Conservation (phyloP, 2,888 invertebrate species). For the Neria commutata region DNA sequence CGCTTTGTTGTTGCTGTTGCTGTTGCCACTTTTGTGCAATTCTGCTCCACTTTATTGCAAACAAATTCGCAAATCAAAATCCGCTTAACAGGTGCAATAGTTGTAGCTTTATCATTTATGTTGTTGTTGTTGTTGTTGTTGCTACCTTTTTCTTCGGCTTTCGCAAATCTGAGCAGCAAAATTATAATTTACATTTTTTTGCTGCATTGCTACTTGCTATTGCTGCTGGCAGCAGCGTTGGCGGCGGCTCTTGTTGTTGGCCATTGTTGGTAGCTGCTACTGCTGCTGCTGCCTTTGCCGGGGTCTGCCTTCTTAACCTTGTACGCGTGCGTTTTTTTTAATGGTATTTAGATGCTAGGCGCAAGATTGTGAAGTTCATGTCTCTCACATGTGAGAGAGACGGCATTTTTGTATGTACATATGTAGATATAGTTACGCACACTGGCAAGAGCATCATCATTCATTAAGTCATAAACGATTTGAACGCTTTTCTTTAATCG, state of each 20-base stretch:
- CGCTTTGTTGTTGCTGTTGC: not conserved
- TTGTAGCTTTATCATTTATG: not conserved
- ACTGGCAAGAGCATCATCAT: not conserved
- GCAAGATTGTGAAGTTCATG: conserved; percentile 39
- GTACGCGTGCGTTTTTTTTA: conserved; percentile 43
- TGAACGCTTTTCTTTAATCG: no score
- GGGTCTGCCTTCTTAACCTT: conserved; percentile 33
- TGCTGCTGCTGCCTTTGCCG: not conserved
- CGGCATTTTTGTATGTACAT: no score
- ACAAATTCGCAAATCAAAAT: not conserved
- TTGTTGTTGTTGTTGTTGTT: not conserved
- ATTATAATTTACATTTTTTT: no score
- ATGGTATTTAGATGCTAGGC: conserved; percentile 42
- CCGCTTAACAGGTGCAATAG: not conserved
- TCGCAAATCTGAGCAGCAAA: no score
- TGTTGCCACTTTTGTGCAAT: not conserved
- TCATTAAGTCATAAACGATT: not conserved
- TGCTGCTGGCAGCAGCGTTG: no score
- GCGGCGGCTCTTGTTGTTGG: not conserved
- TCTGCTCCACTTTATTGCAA: not conserved
- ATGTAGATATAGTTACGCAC: no score
- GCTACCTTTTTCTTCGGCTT: no score
- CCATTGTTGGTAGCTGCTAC: not conserved
- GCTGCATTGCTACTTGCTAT: no score
- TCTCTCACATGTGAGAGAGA: conserved; percentile 22